A percentile compares a stretch with the other conserved stretches of the same genome.
Conservation (phyloP, 2,888 invertebrate species). For the Lepidochitona cinerea region DNA sequence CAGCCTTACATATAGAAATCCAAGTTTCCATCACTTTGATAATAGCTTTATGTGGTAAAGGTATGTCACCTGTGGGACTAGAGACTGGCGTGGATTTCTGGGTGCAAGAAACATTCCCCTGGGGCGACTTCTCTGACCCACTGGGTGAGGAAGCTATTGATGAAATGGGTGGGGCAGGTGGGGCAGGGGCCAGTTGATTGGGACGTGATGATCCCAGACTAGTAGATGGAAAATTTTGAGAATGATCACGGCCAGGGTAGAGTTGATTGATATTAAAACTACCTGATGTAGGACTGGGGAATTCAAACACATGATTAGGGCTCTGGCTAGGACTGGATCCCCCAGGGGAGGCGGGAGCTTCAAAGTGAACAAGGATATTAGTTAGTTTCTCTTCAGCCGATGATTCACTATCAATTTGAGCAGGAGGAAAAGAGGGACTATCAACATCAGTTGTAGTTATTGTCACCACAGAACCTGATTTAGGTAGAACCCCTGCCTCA, state of each 20-base stretch:
- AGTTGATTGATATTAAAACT: neutral
- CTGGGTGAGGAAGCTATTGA: neutral
- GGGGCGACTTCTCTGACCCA: neutral
- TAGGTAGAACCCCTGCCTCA: neutral
- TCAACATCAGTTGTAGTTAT: slow-evolving; percentile 59
- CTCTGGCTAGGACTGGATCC: slow-evolving; percentile 59
- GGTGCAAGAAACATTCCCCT: neutral
- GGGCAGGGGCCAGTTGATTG: neutral
- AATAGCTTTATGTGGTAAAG: slow-evolving; percentile 61
- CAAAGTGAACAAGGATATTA: slow-evolving; percentile 66
- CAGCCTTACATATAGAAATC: slow-evolving; percentile 61
- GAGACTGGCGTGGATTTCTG: slow-evolving; percentile 30
- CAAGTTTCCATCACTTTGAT: slow-evolving; percentile 68
- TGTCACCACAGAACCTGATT: slow-evolving; percentile 50
- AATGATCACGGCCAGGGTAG: neutral
- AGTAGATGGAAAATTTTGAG: neutral
- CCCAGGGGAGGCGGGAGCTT: slow-evolving; percentile 62
- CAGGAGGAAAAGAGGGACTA: neutral
- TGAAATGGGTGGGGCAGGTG: neutral
- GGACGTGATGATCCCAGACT: neutral
- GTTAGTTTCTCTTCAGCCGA: slow-evolving; percentile 38
- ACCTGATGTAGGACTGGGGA: slow-evolving; percentile 28
- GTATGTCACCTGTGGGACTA: slow-evolving; percentile 56
- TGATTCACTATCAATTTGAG: slow-evolving; percentile 21
- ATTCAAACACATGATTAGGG: slow-evolving; percentile 54